A percentile compares a stretch with the other conserved stretches of the same genome.
phyloP scores from a whole-genome alignment of 1,140 invertebrate species.

The Mycetomoellerius zeteki region DNA sequence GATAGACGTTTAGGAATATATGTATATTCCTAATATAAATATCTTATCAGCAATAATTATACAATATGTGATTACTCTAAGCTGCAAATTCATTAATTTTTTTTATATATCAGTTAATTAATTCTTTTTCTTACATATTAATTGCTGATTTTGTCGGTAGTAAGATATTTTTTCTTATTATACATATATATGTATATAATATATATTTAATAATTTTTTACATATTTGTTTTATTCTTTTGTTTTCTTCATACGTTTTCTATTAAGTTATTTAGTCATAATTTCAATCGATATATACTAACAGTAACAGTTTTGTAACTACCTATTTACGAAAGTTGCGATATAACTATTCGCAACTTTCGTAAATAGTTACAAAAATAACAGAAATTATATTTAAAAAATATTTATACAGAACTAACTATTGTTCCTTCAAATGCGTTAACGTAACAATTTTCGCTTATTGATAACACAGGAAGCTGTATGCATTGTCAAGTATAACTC shows the following conservation, averaged over 20 bases:
- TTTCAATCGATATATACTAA: not conserved
- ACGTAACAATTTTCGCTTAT: slow-evolving; percentile 32
- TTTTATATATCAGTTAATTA: not conserved
- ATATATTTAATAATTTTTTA: not conserved
- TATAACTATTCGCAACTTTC: not conserved
- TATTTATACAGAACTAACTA: not conserved
- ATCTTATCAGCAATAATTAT: not conserved
- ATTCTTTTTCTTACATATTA: slow-evolving; percentile 2
- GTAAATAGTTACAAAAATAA: not conserved
- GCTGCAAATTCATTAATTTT: not conserved
- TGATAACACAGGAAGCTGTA: slow-evolving; percentile 29
- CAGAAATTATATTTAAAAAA: not conserved
- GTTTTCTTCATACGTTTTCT: not conserved
- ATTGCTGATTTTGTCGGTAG: too few relatives aligned
- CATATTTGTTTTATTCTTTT: not conserved
- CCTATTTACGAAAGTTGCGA: too few relatives aligned
- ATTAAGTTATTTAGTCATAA: not conserved
- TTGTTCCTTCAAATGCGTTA: not conserved
- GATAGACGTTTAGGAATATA: not conserved
- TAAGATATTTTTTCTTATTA: too few relatives aligned
- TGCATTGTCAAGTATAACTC: slow-evolving; percentile 67
- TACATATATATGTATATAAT: too few relatives aligned
- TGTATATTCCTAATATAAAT: not conserved
- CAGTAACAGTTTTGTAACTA: too few relatives aligned
- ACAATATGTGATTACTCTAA: not conserved